phyloP scores from a whole-genome alignment of 2,888 invertebrate genomes.

The Leistus spinibarbis region DNA sequence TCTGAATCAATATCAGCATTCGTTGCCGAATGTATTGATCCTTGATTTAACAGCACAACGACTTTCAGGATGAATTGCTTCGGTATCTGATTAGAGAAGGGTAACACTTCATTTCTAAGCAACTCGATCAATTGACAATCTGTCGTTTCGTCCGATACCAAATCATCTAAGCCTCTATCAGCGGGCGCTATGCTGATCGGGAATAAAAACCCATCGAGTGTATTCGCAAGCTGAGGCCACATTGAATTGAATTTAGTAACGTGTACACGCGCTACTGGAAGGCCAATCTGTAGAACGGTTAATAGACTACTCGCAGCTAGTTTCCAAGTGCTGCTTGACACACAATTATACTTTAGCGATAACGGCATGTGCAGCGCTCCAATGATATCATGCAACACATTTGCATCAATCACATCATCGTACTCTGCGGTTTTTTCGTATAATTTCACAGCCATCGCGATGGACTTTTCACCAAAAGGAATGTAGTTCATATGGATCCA shows the following conservation, averaged over 20 bases:
- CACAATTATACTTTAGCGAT: slow-evolving; percentile 80
- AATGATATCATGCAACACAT: slow-evolving; percentile 70
- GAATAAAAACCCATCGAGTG: slow-evolving; percentile 91
- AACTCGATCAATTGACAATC: slow-evolving; percentile 84
- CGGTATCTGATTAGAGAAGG: slow-evolving; percentile 78
- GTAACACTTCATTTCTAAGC: slow-evolving; percentile 79
- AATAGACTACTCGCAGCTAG: slow-evolving; percentile 77
- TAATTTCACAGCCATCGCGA: slow-evolving; percentile 74
- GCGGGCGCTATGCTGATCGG: slow-evolving; percentile 68
- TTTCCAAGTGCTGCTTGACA: slow-evolving; percentile 82
- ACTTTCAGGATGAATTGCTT: slow-evolving; percentile 82
- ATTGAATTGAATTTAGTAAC: slow-evolving; percentile 75
- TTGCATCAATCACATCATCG: slow-evolving; percentile 71
- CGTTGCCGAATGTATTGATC: slow-evolving; percentile 80
- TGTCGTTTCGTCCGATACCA: slow-evolving; percentile 74
- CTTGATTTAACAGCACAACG: slow-evolving; percentile 82
- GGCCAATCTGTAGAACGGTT: slow-evolving; percentile 78
- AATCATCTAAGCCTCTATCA: slow-evolving; percentile 65
- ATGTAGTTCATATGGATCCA: slow-evolving; percentile 83
- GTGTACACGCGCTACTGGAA: slow-evolving; percentile 83
- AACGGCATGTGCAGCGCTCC: slow-evolving; percentile 75
- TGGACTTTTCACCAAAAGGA: slow-evolving; percentile 82
- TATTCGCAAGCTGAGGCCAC: slow-evolving; percentile 86
- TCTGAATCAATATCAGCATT: slow-evolving; percentile 75
- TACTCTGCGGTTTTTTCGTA: slow-evolving; percentile 77